A percentile compares a stretch with the other conserved stretches of the same genome.
Conservation (phyloP, 2,888 invertebrate genomes). For the Baccha elongata region DNA sequence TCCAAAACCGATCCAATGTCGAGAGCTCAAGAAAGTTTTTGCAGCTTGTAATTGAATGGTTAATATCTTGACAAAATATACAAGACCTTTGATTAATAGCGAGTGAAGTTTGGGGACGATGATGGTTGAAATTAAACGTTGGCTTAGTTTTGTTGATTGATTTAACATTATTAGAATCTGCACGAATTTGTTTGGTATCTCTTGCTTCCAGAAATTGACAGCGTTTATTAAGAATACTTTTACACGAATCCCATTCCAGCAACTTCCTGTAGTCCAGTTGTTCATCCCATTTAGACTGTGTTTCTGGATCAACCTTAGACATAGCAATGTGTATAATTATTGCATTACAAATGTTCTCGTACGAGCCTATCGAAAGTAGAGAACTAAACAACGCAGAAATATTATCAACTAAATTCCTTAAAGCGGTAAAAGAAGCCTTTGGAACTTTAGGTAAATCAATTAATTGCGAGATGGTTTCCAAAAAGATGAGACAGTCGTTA, state of each 20-base stretch:
- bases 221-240: constrained; percentile 13
- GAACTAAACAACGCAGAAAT: no score
- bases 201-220: constrained; percentile 19
- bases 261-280: no score
- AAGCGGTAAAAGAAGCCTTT: background rate
- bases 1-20: background rate
- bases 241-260: constrained; percentile 13
- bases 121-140: background rate
- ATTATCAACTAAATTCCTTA: constrained; percentile 11
- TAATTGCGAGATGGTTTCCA: constrained; percentile 14
- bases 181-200: background rate
- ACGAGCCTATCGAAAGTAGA: constrained; percentile 18
- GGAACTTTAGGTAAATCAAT: background rate
- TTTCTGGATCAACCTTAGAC: no score
- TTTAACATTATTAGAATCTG: background rate
- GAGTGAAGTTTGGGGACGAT: background rate
- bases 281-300: no score
- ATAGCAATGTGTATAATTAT: no score
- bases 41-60: no score
- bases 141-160: background rate
- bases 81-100: background rate
- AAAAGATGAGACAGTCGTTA: constrained; percentile 36
- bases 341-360: constrained; percentile 41
- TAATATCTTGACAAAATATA: background rate
- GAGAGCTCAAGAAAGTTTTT: background rate